Base-by-base conservation (phyloP, 2,113 vertebrate genomes). In the Cichladusa arquata region DNA sequence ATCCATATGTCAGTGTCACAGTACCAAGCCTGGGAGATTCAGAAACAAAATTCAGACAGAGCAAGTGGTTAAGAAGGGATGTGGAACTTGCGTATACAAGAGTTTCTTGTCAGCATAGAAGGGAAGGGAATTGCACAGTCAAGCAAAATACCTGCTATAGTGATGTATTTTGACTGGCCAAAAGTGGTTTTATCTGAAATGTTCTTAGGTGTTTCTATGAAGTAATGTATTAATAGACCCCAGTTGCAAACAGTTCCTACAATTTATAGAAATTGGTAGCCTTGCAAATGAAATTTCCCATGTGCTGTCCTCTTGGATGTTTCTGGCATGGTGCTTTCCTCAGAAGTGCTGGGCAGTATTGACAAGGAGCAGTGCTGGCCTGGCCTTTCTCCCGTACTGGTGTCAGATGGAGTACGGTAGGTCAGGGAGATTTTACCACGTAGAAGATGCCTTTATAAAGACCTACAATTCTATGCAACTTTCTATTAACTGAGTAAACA, bases 381-480 rank as follows among this genome's bases (percentile, higher is more conserved):
- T 90, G 51, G 76, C 81, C 70, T 87, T 89, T 42, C 93, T 72
- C 58, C 38, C 0, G 8, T 53, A 38, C 70, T 79, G 90, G 69
- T 85, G 24, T 33, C 3, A 2, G 33, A 17, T 5, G 29, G 38
- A 23, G 31, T 51, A 50, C 1, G 7, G 86, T 61, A 72, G 90
- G 93, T 66, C 92, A 51, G 84, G 89, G 84, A 96, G 80, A 57
- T 45, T 62, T 82, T 58, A 62, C 74, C 69, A 58, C 25, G 2
- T 6, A 31, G 24, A 82, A 66, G 79, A 91, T 96, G 92, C 94
- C 94, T 96, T 97, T 53, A 8, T 44, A 58, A 86, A 92, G 77
- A 88, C 88, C 94, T 93, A 90, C 93, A 67, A 62, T 69, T 97
- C 94, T 96, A 94, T 96, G 95, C 96, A 97, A 96, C 92, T 96